A percentile compares a stretch with the other conserved stretches of the same genome.
These are phyloP conservation scores for Tetragonula carbonaria DNA, from an alignment of 2,888 invertebrate genomes.

Conservation along the genomic window DNA sequence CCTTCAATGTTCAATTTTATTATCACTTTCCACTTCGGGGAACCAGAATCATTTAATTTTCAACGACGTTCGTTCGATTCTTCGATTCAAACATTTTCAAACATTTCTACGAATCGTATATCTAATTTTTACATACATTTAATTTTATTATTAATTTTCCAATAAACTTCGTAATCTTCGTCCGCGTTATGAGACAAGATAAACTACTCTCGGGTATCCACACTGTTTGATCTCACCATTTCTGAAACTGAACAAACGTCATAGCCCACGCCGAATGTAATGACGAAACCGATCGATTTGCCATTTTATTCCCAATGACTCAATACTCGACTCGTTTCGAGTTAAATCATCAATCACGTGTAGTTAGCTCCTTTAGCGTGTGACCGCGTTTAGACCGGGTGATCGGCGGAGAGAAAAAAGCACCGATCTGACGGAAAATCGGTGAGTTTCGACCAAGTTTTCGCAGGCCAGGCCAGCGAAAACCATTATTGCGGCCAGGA, in stretches of 20 bases:
- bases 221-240: too few species aligned
- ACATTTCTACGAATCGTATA: too few species aligned
- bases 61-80: too few species aligned
- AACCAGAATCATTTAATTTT: too few species aligned
- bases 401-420: not conserved
- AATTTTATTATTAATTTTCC: too few species aligned
- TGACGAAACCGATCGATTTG: not conserved
- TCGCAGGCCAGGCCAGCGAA: constrained; percentile 59
- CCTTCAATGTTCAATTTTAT: too few species aligned
- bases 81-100: too few species aligned
- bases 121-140: too few species aligned
- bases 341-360: not conserved
- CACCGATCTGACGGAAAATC: not conserved
- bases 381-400: not conserved
- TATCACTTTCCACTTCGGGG: too few species aligned
- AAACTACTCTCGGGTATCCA: too few species aligned
- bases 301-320: not conserved
- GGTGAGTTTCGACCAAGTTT: constrained; percentile 20
- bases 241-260: too few species aligned
- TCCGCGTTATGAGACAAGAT: not conserved
- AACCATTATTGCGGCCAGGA: constrained; percentile 54
- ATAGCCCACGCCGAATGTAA: too few species aligned
- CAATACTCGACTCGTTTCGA: not conserved
- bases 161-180: not conserved
- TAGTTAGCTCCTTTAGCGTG: not conserved